Conservation (phyloP, 1,140 invertebrate genomes). For the Lysiphlebus fabarum region DNA sequence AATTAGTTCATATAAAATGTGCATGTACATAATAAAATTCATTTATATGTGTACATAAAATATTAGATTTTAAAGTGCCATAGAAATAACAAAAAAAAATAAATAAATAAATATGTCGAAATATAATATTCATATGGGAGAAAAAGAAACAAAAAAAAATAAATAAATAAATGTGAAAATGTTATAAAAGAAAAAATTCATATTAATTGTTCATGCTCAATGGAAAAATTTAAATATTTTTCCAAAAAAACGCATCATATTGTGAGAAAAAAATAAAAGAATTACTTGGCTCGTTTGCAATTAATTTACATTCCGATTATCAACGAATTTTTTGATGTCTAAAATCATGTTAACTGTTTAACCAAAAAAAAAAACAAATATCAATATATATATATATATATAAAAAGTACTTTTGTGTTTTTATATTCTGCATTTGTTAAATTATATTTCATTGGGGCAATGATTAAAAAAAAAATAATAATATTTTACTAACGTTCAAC, state of each 20-base stretch:
- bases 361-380: too few relatives aligned
- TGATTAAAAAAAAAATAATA: not conserved
- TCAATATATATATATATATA: not conserved
- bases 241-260: conserved; percentile 10
- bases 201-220: conserved; percentile 18
- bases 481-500: conserved; percentile 7
- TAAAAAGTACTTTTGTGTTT: conserved; percentile 10
- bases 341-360: not conserved
- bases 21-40: conserved; percentile 25
- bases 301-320: conserved; percentile 16
- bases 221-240: conserved; percentile 7
- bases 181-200: not conserved
- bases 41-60: too few relatives aligned
- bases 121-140: too few relatives aligned
- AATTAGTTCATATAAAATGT: conserved; percentile 24
- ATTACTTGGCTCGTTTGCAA: conserved; percentile 11
- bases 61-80: conserved; percentile 26
- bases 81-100: conserved; percentile 23
- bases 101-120: not conserved
- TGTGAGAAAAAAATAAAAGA: not conserved
- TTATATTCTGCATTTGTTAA: conserved; percentile 13
- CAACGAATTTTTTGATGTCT: conserved; percentile 19
- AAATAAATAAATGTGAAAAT: not conserved
- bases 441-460: conserved; percentile 6
- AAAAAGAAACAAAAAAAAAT: not conserved